A percentile compares a stretch with the other conserved stretches of the same genome.
Evolutionary conservation across 2,113 vertebrate species (phyloP).

Genomic region (Eira barbara): DNA sequence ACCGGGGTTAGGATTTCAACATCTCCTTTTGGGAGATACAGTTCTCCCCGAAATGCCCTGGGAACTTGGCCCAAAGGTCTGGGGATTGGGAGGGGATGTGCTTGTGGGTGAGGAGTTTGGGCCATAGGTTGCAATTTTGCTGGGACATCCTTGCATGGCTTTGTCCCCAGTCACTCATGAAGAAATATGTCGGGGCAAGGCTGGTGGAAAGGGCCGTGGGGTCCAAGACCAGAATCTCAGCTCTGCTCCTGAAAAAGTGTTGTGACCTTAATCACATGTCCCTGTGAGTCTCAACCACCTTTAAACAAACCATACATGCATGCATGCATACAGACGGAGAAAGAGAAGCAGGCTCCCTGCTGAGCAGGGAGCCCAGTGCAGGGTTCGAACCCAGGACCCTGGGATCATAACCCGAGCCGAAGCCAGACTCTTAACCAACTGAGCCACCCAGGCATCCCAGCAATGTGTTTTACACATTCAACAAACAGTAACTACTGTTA

Average conservation of each 20-base stretch:
- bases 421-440: not conserved
- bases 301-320: not conserved
- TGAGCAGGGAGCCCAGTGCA: too few relatives aligned
- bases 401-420: not conserved
- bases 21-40: not conserved
- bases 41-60: not conserved
- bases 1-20: not conserved
- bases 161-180: not conserved
- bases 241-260: not conserved
- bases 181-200: fast-evolving
- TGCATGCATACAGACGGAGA: not conserved
- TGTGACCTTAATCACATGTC: not conserved
- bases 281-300: not conserved
- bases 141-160: fast-evolving
- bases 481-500: not conserved
- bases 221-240: not conserved
- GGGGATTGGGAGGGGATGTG: not conserved
- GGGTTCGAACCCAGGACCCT: not conserved
- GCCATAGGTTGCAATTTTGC: fast-evolving
- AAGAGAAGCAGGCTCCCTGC: not conserved
- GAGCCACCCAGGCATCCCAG: not conserved
- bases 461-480: not conserved
- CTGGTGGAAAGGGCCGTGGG: not conserved
- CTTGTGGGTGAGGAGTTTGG: not conserved
- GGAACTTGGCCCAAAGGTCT: not conserved